Base-by-base conservation (phyloP, 1,140 invertebrate genomes). In the Drosophila mojavensis region DNA sequence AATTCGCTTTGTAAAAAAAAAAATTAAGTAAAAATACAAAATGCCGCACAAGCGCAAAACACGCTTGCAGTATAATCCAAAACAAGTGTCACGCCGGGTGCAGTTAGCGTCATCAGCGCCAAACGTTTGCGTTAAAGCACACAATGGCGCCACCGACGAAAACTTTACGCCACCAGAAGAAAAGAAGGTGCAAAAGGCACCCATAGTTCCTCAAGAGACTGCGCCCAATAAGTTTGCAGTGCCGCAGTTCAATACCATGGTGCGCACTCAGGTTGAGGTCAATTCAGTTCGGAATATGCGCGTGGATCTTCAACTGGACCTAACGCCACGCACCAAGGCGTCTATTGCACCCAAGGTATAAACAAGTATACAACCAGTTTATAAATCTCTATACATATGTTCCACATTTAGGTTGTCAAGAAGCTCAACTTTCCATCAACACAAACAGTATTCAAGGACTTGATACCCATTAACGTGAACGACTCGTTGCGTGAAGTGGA, bases 401-500 rank as follows among this genome's bases (percentile, higher is more conserved):
- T 13, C 7, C 0, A n/a, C 17, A 45, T 45, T 26, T 26, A 86
- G 83, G 36, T 81, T 33, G 75, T 70, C 2, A 56, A 81, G 5
- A 88, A 89, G 51, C 61, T 88, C 50, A 88, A 88, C 54, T 89
- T 88, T 24, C 17, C 56, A 0, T 64, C 62, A 10, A 33, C 47
- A 10, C 28, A 24, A 3, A 10, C 67, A 0, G 45, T 88, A 4
- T 88, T 84, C 15, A 78, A 59, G n/a, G 39, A 75, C 41, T 55
- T 88, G 5, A 20, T 68, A 13, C 33, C 80, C 0, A 20, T 88
- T 0, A 88, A 88, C 51, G 84, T 88, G 1, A 88, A 88, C 41
- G 84, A 88, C 13, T 84, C 84, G 0, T 11, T 89, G 6, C 17
- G 33, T 6, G 61, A 71, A 20, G n/a, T 74, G 15, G 4, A 47